Conservation (phyloP, 2,888 invertebrate genomes). For the Leptarthrus brevirostris region DNA sequence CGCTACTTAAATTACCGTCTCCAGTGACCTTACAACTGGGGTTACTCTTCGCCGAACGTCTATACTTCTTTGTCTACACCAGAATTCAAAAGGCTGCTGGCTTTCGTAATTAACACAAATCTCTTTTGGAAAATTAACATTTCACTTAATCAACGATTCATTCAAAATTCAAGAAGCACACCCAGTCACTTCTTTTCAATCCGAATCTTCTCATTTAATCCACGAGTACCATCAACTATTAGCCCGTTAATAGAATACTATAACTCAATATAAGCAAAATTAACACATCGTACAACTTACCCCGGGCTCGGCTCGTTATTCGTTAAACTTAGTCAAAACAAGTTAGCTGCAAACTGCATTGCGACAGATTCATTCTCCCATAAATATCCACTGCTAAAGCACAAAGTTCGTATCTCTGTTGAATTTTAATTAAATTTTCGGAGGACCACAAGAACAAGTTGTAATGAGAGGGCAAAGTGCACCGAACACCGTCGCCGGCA, state of each 20-base stretch:
- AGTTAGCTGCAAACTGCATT: constrained; percentile 48
- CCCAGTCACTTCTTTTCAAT: too few species aligned
- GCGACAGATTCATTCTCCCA: constrained; percentile 48
- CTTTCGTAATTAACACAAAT: too few species aligned
- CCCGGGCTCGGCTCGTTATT: constrained; percentile 8
- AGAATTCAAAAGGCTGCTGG: too few species aligned
- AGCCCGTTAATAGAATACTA: neutral
- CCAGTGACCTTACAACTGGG: too few species aligned
- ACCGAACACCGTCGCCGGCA: neutral
- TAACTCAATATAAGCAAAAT: constrained; percentile 5
- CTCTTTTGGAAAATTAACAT: too few species aligned
- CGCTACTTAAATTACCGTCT: too few species aligned
- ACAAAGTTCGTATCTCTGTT: constrained; percentile 42
- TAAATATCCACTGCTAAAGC: constrained; percentile 22
- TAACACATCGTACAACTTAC: constrained; percentile 41
- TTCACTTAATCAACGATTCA: too few species aligned
- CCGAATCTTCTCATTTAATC: too few species aligned
- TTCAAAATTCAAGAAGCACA: too few species aligned
- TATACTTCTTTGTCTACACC: too few species aligned
- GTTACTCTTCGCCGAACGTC: too few species aligned
- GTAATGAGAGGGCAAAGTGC: constrained; percentile 12
- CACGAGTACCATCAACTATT: too few species aligned
- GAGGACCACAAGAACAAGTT: constrained; percentile 29
- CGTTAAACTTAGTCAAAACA: constrained; percentile 29
- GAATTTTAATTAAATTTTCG: constrained; percentile 52